Base-by-base conservation (phyloP, 92 coral and sea anemone species). In the Phenganax stokvisi region DNA sequence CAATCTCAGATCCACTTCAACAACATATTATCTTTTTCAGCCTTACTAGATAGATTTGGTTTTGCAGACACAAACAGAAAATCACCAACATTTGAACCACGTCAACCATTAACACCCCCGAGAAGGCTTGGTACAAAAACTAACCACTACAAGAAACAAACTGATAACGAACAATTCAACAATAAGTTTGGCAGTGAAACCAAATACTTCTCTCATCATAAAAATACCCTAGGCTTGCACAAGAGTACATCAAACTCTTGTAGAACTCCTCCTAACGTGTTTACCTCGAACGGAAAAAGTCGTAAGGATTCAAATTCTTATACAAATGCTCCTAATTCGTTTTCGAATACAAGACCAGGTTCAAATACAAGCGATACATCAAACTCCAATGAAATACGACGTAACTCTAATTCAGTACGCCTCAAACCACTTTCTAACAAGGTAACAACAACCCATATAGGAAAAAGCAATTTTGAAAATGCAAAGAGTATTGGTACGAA, bases 91-190 rank as follows among this genome's bases (percentile, higher is more conserved):
- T 79, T 79, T 51, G 73, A 53, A 11, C 83, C 83, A 13, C 73
- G 54, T 31, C 51, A 63, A 51, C 83, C 74, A 17, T 37, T 54
- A 64, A 79, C 81, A 0, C 54, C 81, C 20, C 57, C 81, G 20
- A 76, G 81, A 76, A 63, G 53, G 17, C 56, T 37, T 20, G 52
- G 61, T 13, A 65, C n/a, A 8, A 68, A 27, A 63, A 29, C 62
- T 20, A 20, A 16, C 64, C 80, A 28, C 0, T 11, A 0, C 73
- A 68, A 30, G 47, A 68, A 37, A 68, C 73, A 52, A 68, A 9
- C 52, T 16, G 53, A 37, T 1, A 6, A 15, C 16, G 47, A 68
- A 2, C 70, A 11, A 68, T 68, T 10, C 6, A 68, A 68, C 52
- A 68, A 68, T 52, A 68, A 68, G 17, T 11, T 68, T 37, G 52